Evolutionary conservation across 2,888 invertebrate genomes (phyloP).

Genomic region (Trachelus stipa): DNA sequence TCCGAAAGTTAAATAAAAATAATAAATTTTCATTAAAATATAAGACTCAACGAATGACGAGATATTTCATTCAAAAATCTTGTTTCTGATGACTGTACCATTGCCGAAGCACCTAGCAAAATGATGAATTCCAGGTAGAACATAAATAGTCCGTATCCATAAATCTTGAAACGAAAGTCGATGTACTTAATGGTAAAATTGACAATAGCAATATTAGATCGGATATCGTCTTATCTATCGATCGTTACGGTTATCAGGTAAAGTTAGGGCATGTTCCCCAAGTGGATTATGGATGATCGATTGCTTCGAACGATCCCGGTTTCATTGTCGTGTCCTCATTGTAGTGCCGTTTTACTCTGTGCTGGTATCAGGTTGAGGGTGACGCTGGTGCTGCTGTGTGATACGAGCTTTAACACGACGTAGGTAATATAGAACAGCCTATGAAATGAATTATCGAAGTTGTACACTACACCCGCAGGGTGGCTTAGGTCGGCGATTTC

Average conservation of each 20-base stretch:
- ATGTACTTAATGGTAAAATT: not conserved
- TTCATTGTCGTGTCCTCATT: not conserved
- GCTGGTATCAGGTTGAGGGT: not conserved
- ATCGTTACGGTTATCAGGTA: not conserved
- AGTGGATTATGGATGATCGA: not conserved
- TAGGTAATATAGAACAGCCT: not conserved
- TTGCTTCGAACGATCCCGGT: not conserved
- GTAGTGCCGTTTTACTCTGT: not conserved
- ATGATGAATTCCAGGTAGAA: not conserved
- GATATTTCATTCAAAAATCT: not conserved
- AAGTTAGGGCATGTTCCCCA: not conserved
- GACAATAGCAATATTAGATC: not conserved
- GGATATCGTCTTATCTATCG: not conserved
- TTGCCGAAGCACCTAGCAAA: not conserved
- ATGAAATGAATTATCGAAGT: slow-evolving; percentile 1
- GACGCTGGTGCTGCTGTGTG: not conserved
- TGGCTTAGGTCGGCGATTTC: slow-evolving; percentile 20
- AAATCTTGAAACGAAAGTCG: not conserved
- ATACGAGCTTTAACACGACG: not conserved
- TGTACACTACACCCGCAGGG: slow-evolving; percentile 14
- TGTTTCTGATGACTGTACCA: not conserved
- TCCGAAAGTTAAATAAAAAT: not conserved
- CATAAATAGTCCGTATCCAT: not conserved
- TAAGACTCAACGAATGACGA: not conserved
- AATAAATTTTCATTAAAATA: not conserved